phyloP scores from a whole-genome alignment of 2,113 vertebrate species.

The Phalacrocorax brasilianus region DNA sequence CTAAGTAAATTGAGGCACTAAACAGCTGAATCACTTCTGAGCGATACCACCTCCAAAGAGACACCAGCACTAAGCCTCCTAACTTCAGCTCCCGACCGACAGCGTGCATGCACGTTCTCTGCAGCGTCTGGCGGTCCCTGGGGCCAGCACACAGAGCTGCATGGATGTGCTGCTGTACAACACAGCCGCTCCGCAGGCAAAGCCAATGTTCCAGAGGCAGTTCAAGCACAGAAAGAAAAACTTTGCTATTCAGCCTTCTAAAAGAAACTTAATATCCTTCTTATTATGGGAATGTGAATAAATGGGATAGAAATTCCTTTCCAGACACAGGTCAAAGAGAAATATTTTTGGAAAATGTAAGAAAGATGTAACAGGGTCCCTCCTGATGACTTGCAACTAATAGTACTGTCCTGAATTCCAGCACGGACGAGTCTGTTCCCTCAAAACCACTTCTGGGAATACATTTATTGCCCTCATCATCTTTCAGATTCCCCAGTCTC shows the following conservation, averaged over 20 bases:
- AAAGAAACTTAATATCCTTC: neutral
- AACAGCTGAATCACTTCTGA: neutral
- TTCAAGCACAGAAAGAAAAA: neutral
- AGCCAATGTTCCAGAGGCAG: neutral
- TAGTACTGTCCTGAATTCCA: neutral
- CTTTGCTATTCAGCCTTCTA: neutral
- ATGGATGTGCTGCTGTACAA: fast-evolving
- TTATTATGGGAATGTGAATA: neutral
- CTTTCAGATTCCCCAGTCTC: neutral
- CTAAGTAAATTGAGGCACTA: neutral
- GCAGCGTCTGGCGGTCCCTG: neutral
- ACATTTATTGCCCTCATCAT: neutral
- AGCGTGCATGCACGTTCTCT: fast-evolving
- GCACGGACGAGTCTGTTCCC: neutral
- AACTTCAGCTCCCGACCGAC: neutral
- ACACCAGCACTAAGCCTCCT: neutral
- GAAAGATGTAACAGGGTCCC: neutral
- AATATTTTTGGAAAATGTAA: neutral
- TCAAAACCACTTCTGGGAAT: conserved; percentile 30
- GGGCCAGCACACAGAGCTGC: neutral
- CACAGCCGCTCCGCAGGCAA: neutral
- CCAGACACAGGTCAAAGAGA: neutral
- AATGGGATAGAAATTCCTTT: neutral
- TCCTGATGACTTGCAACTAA: neutral
- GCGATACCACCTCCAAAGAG: neutral